These are phyloP conservation scores for Hemicrepidius hirtus DNA, from an alignment of 2,888 invertebrate species.

Conservation along the genomic window DNA sequence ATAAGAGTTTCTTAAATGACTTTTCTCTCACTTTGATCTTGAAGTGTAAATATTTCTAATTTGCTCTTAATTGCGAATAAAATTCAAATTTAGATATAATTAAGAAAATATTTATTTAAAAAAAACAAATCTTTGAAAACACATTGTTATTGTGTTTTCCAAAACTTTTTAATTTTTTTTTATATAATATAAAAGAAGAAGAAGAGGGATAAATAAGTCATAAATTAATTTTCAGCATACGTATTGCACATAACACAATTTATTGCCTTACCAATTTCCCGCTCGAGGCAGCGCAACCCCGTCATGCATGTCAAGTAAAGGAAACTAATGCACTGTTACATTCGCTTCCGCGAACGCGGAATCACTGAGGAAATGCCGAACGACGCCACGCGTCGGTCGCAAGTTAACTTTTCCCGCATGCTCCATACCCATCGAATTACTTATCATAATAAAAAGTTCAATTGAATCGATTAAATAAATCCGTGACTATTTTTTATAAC, in stretches of 20 bases:
- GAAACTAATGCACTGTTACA: conserved; percentile 17
- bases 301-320: background rate
- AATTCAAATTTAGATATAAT: too few species aligned
- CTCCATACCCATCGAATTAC: conserved; percentile 40
- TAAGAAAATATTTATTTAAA: too few species aligned
- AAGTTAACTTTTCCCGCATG: conserved; percentile 49
- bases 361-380: conserved; percentile 42
- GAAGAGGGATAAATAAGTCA: too few species aligned
- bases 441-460: conserved; percentile 41
- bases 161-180: too few species aligned
- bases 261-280: conserved; percentile 9
- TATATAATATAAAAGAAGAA: too few species aligned
- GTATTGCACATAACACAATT: background rate
- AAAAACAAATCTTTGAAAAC: too few species aligned
- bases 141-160: too few species aligned
- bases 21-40: too few species aligned
- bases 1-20: too few species aligned
- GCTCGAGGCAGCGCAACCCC: background rate
- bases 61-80: too few species aligned
- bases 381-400: conserved; percentile 41
- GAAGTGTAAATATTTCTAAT: too few species aligned
- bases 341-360: conserved; percentile 45
- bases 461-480: conserved; percentile 30
- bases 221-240: too few species aligned
- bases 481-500: conserved; percentile 1